Base-by-base conservation (phyloP, 2,888 invertebrate species). In the Drosophila borealis region DNA sequence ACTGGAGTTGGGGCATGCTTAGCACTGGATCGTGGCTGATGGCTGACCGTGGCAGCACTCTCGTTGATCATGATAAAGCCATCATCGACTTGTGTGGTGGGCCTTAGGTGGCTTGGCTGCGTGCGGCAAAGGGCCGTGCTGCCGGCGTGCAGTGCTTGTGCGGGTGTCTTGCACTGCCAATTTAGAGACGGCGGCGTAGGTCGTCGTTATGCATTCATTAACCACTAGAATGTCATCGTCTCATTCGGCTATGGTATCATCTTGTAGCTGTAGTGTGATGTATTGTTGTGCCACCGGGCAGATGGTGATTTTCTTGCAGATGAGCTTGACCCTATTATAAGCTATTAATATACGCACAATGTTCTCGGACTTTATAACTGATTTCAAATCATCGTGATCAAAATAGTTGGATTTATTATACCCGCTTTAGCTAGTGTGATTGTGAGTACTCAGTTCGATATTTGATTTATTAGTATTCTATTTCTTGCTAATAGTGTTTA, bases 1-100 rank as follows among this genome's bases (percentile, higher is more conserved):
- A 44, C 8, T 37, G 45, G 3, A 51, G 60, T 51, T 51, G 11
- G 3, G 53, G 51, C 42, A 57, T 48, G 14, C 42, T 42, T 33
- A 50, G 25, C 17, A 44, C 42, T 50, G 50, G 44, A 50, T 60
- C 44, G 17, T 60, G 51, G 25, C 25, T 25, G 25, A 25, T 25
- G 25, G 17, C 44, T 51, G 17, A 51, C 17, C 25, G 25, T 49
- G 4, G 57, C 48, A 29, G 48, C 13, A 29, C 46, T 48, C 9
- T 50, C 42, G 42, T 34, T 59, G 42, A 50, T 59, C 9, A 59
- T 50, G n/a, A 50, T 59, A n/a, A 44, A 8, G 0, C 59, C 50
- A 8, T 29, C 8, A 29, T 29, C 1, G 8, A 29, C 29, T 29
- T 25, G 6, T 25, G 8, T 25, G 6, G 2, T 25, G 25, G 1